Base-by-base conservation (phyloP, 2,113 vertebrate species). In the Ailuropoda melanoleuca region DNA sequence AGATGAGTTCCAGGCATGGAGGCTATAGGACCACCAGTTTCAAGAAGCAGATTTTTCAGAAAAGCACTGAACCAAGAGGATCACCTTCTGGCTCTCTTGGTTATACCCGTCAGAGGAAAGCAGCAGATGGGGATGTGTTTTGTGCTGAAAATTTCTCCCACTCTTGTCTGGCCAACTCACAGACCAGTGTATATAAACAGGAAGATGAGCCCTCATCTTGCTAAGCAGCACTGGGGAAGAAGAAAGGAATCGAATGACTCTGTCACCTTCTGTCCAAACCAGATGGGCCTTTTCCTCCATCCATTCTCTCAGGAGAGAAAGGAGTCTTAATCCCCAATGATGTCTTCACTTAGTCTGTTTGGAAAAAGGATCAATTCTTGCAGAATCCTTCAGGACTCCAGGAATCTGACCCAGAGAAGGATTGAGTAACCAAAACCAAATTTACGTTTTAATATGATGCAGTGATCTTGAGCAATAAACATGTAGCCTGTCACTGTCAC, bases 391-490 rank as follows among this genome's bases (percentile, higher is more conserved):
- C 87, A 56, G 86, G 60, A 64, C 80, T 90, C 84, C 39, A 37
- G 88, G 81, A 97, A 78, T 90, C 95, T 89, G 93, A 75, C 6
- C 74, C 17, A 84, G 21, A 39, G 29, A 92, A 39, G 95, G 88
- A 96, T 97, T 97, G 95, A 97, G 81, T 66, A 15, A 81, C 43
- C 80, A 82, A 72, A 93, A 58, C 50, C 39, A 88, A 96, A 95
- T 60, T 60, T 94, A 86, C 62, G 4, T 96, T 92, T 95, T 83
- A 37, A 31, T 72, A 90, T 26, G 90, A 96, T 74, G 74, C 85
- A 84, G 37, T 83, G 90, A 98, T 94, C 97, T 62, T 78, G 23
- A 34, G 34, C 4, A 1, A 68, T 96, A 97, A 98, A 98, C 96
- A 94, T 0, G 6, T 48, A 64, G 48, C 58, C 72, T 21, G 11